A percentile compares a stretch with the other conserved stretches of the same genome.
Conservation (phyloP, 2,888 invertebrate species). For the Cheilosia variabilis region DNA sequence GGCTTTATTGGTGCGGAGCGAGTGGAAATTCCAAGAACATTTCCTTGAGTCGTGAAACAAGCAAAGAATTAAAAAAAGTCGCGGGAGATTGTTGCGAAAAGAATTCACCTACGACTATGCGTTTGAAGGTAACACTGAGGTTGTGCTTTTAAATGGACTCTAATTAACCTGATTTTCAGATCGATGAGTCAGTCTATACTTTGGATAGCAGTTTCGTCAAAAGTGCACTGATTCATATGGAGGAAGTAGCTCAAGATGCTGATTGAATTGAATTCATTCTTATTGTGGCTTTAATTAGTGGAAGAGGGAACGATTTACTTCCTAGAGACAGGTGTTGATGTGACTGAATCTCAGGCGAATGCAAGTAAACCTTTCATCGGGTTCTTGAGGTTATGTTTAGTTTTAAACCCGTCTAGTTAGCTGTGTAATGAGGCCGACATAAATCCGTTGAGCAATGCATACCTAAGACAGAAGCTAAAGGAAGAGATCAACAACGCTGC, state of each 20-base stretch:
- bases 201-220: background rate
- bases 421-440: no score
- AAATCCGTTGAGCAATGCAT: no score
- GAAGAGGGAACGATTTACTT: background rate
- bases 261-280: background rate
- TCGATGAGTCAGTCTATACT: slow-evolving; percentile 39
- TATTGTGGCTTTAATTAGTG: background rate
- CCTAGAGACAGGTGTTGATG: background rate
- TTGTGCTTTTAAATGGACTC: slow-evolving; percentile 26
- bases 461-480: no score
- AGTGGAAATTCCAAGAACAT: slow-evolving; percentile 59
- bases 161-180: slow-evolving; percentile 47
- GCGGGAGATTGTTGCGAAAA: background rate
- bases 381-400: background rate
- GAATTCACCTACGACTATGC: slow-evolving; percentile 21
- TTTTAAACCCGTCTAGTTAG: no score
- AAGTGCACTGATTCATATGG: slow-evolving; percentile 44
- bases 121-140: slow-evolving; percentile 27
- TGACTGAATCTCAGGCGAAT: background rate
- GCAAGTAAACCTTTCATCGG: background rate
- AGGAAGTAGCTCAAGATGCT: slow-evolving; percentile 20
- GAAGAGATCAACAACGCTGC: no score
- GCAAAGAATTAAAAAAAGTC: slow-evolving; percentile 3
- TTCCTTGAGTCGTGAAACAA: slow-evolving; percentile 38
- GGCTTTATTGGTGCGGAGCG: slow-evolving; percentile 1